Base-by-base conservation (phyloP, 30 jellyfish, hydroid and myxozoan genomes). In the Euphysa ruthae region DNA sequence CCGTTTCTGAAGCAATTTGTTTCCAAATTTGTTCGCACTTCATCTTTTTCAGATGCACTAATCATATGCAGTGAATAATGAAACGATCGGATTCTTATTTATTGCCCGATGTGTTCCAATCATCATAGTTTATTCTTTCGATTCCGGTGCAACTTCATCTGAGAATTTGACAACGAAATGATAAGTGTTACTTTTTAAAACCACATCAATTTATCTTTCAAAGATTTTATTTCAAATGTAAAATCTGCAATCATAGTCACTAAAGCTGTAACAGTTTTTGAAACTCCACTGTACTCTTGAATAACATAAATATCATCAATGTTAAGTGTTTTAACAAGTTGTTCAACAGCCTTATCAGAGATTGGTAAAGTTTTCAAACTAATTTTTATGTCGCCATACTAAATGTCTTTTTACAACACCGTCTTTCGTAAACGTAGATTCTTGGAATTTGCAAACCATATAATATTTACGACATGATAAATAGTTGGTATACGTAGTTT, bases 41-140 rank as follows among this genome's bases (percentile, higher is more conserved):
- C 68, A 3, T 61, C 74, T 61, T 61, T 61, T 61, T 61, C 74
- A 18, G 24, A 2, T 25, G 66, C 74, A 14, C 31, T 61, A 13
- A 61, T 13, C 71, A 61, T 61, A 32, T 61, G 74, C 18, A 58
- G 72, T 8, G 63, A 63, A n/a, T n/a, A n/a, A n/a, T n/a, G n/a
- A n/a, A n/a, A n/a, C n/a, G n/a, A n/a, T n/a, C n/a, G n/a, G n/a
- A n/a, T n/a, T n/a, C n/a, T n/a, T n/a, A n/a, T n/a, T n/a, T n/a
- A n/a, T n/a, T n/a, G n/a, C n/a, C n/a, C n/a, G n/a, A n/a, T n/a
- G n/a, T n/a, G n/a, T n/a, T n/a, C n/a, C n/a, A n/a, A n/a, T n/a
- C n/a, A n/a, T n/a, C n/a, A n/a, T n/a, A n/a, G n/a, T n/a, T n/a
- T n/a, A n/a, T n/a, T n/a, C n/a, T n/a, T n/a, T n/a, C n/a, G n/a